Conservation (phyloP, 2,113 vertebrate species). For the Macrotis lagotis region DNA sequence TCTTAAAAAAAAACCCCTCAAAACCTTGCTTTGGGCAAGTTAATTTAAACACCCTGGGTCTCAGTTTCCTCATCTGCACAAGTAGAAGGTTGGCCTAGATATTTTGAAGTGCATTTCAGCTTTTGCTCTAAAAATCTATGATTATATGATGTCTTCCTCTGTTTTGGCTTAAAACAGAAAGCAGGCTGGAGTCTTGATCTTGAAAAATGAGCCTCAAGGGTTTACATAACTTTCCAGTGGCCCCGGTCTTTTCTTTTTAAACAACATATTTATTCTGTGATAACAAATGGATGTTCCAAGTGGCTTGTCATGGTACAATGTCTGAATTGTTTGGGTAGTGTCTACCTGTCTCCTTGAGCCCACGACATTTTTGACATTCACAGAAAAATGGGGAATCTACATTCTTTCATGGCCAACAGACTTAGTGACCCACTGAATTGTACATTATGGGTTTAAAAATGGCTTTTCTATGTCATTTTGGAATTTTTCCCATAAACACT, state of each 20-base stretch:
- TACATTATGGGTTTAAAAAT: background rate
- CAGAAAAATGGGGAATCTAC: background rate
- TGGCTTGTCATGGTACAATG: background rate
- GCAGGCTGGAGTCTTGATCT: background rate
- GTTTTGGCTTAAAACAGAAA: background rate
- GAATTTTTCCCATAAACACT: background rate
- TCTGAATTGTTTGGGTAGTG: background rate
- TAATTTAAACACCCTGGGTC: background rate
- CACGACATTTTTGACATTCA: background rate
- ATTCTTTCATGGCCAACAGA: background rate
- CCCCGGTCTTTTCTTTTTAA: background rate
- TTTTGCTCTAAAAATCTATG: background rate
- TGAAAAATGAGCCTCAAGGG: background rate
- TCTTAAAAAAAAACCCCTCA: background rate
- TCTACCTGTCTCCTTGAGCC: background rate
- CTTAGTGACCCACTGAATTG: background rate
- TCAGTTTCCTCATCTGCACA: background rate
- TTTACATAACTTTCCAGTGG: background rate
- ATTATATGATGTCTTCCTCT: background rate
- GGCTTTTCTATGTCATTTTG: slow-evolving; percentile 12
- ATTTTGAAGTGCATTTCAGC: background rate
- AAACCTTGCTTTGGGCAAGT: background rate
- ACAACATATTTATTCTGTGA: accelerated
- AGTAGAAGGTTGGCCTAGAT: background rate
- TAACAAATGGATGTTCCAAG: background rate